Conservation (phyloP, 2,888 invertebrate genomes). For the Troglohyphantes excavatus region DNA sequence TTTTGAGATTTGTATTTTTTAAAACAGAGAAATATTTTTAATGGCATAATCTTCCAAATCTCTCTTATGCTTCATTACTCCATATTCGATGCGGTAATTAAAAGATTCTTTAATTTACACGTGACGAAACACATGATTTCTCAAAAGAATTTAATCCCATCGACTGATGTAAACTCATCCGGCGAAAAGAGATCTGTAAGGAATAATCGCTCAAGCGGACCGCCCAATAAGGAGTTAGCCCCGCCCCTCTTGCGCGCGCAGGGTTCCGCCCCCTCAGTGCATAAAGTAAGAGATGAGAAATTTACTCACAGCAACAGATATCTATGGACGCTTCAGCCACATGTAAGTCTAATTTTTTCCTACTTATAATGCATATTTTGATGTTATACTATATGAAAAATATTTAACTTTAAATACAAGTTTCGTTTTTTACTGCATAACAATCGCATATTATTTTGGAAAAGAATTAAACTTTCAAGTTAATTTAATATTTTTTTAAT, state of each 20-base stretch:
- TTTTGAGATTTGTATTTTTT: neutral
- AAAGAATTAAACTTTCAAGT: too few relatives aligned
- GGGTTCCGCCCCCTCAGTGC: slow-evolving; percentile 11
- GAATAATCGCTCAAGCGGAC: slow-evolving; percentile 45
- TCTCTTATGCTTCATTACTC: slow-evolving; percentile 48
- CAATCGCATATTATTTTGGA: too few relatives aligned
- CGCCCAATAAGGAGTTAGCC: slow-evolving; percentile 39
- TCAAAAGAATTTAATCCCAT: slow-evolving; percentile 48
- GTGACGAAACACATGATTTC: slow-evolving; percentile 57
- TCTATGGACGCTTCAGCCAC: slow-evolving; percentile 67
- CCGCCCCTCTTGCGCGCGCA: slow-evolving; percentile 65
- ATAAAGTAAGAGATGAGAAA: slow-evolving; percentile 18
- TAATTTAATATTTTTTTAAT: too few relatives aligned
- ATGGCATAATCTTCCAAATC: neutral
- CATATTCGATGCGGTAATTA: slow-evolving; percentile 46
- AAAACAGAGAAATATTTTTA: neutral
- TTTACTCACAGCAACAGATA: slow-evolving; percentile 13
- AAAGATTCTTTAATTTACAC: slow-evolving; percentile 59
- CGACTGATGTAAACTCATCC: slow-evolving; percentile 45
- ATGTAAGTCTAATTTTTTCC: slow-evolving; percentile 65
- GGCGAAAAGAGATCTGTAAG: neutral
- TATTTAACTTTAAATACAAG: too few relatives aligned
- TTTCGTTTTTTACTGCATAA: too few relatives aligned
- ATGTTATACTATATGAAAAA: too few relatives aligned
- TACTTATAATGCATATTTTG: neutral